A percentile compares a stretch with the other conserved stretches of the same genome.
These are phyloP conservation scores for Amblyjoppa fuscipennis DNA, from an alignment of 2,888 invertebrate species.

Conservation along the genomic window DNA sequence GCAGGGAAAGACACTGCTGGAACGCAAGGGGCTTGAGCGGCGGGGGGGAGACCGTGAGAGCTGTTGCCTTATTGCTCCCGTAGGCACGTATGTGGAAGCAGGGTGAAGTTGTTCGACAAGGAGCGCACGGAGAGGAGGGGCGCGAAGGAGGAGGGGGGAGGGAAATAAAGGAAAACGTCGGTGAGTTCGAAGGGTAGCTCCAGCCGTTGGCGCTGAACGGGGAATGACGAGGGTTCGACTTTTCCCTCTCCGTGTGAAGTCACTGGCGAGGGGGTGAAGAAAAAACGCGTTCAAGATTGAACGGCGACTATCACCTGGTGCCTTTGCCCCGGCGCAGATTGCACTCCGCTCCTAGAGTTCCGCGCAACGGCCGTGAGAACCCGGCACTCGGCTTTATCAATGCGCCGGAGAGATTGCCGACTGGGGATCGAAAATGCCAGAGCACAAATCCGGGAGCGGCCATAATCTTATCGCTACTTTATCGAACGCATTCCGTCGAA, in stretches of 20 bases:
- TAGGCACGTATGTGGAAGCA: slow-evolving; percentile 33
- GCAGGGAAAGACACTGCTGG: background rate
- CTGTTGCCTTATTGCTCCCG: slow-evolving; percentile 5
- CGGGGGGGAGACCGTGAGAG: slow-evolving; percentile 1
- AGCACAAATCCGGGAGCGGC: background rate
- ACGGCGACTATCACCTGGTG: slow-evolving; percentile 63
- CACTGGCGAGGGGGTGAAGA: slow-evolving; percentile 44
- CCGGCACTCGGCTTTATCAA: slow-evolving; percentile 7
- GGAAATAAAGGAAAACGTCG: slow-evolving; percentile 58
- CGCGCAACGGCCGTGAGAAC: slow-evolving; percentile 59
- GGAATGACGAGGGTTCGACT: slow-evolving; percentile 57
- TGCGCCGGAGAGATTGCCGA: slow-evolving; percentile 24
- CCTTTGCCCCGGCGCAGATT: slow-evolving; percentile 50
- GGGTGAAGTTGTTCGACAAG: slow-evolving; percentile 28
- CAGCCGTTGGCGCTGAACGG: slow-evolving; percentile 2
- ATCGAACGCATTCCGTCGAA: slow-evolving; percentile 20
- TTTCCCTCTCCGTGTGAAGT: slow-evolving; percentile 26
- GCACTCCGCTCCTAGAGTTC: slow-evolving; percentile 20
- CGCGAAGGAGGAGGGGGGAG: background rate
- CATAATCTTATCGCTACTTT: slow-evolving; percentile 52
- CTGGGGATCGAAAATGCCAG: background rate
- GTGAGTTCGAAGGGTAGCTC: slow-evolving; percentile 55
- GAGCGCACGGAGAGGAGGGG: slow-evolving; percentile 3
- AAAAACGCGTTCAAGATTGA: slow-evolving; percentile 54
- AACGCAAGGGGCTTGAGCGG: background rate